phyloP scores from a whole-genome alignment of 1,140 invertebrate genomes.

The Drosophila nannoptera region DNA sequence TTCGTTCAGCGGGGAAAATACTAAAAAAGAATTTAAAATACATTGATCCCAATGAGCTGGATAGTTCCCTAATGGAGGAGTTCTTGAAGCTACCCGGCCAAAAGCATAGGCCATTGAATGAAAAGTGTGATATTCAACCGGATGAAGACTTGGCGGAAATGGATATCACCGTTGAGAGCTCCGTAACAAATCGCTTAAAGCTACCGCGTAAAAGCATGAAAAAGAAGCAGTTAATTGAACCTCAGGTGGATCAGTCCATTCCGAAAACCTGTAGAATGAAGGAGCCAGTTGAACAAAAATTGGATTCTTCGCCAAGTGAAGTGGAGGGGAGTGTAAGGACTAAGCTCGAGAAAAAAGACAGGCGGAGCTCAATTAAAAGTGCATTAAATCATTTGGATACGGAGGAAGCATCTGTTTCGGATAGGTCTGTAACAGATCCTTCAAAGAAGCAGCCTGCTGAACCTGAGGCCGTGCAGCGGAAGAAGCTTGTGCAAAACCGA shows the following conservation, averaged over 20 bases:
- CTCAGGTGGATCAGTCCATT: not conserved
- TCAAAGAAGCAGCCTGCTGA: too few species aligned
- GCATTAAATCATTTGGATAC: slow-evolving; percentile 8
- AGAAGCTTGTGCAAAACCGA: too few species aligned
- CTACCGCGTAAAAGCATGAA: not conserved
- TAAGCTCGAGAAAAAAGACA: slow-evolving; percentile 9
- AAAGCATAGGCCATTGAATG: not conserved
- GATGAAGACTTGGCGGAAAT: not conserved
- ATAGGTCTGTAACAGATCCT: not conserved
- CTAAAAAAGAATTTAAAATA: not conserved
- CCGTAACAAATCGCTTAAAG: not conserved
- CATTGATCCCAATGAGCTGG: not conserved
- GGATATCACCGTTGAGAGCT: not conserved
- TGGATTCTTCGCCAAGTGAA: not conserved
- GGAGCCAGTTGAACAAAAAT: not conserved
- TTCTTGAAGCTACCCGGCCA: not conserved
- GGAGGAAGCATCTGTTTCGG: not conserved
- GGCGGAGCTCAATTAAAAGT: not conserved
- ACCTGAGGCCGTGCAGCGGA: too few species aligned
- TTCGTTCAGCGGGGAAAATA: not conserved
- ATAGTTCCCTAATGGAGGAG: not conserved
- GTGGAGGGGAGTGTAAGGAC: not conserved
- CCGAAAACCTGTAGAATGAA: not conserved
- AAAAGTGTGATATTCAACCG: not conserved
- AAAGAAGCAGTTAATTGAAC: not conserved